Conservation (phyloP, 2,888 invertebrate genomes). For the Apeira syringaria region DNA sequence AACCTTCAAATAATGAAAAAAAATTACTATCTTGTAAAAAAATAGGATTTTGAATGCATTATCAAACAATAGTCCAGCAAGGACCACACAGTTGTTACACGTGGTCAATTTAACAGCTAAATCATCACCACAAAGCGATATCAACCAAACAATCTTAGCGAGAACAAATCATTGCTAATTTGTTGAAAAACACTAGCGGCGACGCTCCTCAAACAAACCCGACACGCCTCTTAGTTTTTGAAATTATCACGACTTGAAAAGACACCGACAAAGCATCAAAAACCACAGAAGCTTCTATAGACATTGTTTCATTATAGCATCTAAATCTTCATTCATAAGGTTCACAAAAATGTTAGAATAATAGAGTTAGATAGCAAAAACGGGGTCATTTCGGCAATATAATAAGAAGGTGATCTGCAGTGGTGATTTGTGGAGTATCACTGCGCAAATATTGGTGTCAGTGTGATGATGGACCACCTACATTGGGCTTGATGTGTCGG, state of each 20-base stretch:
- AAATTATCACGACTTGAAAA: conserved; percentile 39
- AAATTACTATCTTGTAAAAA: no score
- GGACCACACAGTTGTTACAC: conserved; percentile 32
- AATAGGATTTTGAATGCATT: no score
- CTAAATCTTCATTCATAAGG: not conserved
- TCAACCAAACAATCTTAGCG: conserved; percentile 41
- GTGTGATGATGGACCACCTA: conserved; percentile 56
- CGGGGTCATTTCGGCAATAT: conserved; percentile 47
- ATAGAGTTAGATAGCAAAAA: conserved; percentile 5
- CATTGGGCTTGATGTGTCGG: conserved; percentile 22
- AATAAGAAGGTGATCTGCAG: conserved; percentile 56
- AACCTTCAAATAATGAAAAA: no score
- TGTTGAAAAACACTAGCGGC: conserved; percentile 54
- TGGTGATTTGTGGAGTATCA: conserved; percentile 45
- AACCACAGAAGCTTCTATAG: not conserved
- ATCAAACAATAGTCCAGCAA: not conserved
- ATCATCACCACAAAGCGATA: conserved; percentile 39
- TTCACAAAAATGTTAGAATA: not conserved
- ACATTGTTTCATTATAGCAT: not conserved
- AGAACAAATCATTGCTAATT: conserved; percentile 60
- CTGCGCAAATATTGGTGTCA: conserved; percentile 61
- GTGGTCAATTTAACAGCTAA: conserved; percentile 34
- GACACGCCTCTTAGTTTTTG: conserved; percentile 36
- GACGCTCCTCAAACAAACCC: conserved; percentile 51
- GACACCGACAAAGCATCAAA: conserved; percentile 35